Evolutionary conservation across 2,113 vertebrate species (phyloP), one percentile per base, ranked within the genome.

Genomic region (Ctenodactylus gundi): DNA sequence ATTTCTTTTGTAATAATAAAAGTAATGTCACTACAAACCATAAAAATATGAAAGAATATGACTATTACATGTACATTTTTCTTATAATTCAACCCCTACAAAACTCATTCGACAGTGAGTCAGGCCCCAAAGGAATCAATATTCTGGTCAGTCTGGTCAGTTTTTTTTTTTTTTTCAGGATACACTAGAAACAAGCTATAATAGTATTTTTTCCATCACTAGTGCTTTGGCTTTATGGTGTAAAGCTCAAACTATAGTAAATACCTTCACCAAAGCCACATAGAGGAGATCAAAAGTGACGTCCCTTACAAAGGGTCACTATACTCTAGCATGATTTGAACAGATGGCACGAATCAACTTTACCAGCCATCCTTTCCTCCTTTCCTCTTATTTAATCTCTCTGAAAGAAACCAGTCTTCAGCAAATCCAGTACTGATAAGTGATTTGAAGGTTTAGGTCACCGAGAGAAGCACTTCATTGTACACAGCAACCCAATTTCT

Each of bases 81-180:
- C 46, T n/a, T 20, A 49, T 20, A 95, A 55, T 51, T 67, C 18
- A 1, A 76, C 0, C 1, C 3, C 1, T 57, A 41, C 62, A 93
- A 93, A 93, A 85, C 5, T 75, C 34, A 44, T 3, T 67, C 36
- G n/a, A 23, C 39, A 80, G 83, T 72, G 87, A 70, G 4, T 85
- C 51, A 75, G 31, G 3, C 13, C 15, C 62, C 82, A 76, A n/a
- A 18, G 15, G 93, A 75, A 44, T 62, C 44, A 75, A 36, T 91
- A 84, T 64, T 91, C 55, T 62, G 85, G 78, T 92, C 46, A 92
- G n/a, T n/a, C n/a, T n/a, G n/a, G n/a, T n/a, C n/a, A n/a, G n/a
- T n/a, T n/a, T n/a, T n/a, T n/a, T n/a, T n/a, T n/a, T 49, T 18
- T 46, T 85, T 31, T 88, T 65, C 41, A 88, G 49, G 70, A 77